These are phyloP conservation scores for Marmota flaviventris DNA, from an alignment of 2,113 vertebrate species.

Conservation along the genomic window DNA sequence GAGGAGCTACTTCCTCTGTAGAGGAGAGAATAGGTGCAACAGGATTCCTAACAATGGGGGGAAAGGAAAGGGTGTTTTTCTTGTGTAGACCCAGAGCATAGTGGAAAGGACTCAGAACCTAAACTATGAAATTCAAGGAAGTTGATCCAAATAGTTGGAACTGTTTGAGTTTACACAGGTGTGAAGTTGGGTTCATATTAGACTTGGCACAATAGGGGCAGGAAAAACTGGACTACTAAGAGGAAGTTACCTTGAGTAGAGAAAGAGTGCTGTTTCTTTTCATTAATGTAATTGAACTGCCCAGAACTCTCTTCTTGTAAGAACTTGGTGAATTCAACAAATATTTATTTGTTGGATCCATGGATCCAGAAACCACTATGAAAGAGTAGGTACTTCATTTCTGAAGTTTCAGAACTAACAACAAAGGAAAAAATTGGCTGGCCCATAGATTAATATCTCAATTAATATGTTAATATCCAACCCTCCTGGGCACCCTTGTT, in stretches of 20 bases:
- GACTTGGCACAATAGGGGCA: background rate
- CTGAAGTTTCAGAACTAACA: background rate
- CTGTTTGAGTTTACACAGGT: background rate
- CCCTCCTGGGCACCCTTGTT: background rate
- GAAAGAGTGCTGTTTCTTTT: background rate
- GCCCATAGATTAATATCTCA: background rate
- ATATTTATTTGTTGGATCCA: background rate
- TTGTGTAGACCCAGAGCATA: background rate
- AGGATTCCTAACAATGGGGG: background rate
- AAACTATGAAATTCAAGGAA: background rate
- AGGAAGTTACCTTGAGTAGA: background rate
- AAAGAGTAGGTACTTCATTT: background rate
- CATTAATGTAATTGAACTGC: background rate
- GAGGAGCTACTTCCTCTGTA: background rate
- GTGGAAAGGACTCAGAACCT: background rate
- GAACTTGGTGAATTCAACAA: background rate
- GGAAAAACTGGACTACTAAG: background rate
- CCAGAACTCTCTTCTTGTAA: background rate
- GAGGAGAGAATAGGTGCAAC: background rate
- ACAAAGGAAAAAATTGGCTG: background rate
- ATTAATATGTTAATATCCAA: background rate
- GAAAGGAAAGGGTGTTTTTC: background rate
- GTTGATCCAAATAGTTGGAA: background rate
- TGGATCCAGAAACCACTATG: background rate
- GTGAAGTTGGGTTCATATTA: background rate